Evolutionary conservation across 2,113 vertebrate genomes (phyloP).

Genomic region (Coregonus clupeaformis): DNA sequence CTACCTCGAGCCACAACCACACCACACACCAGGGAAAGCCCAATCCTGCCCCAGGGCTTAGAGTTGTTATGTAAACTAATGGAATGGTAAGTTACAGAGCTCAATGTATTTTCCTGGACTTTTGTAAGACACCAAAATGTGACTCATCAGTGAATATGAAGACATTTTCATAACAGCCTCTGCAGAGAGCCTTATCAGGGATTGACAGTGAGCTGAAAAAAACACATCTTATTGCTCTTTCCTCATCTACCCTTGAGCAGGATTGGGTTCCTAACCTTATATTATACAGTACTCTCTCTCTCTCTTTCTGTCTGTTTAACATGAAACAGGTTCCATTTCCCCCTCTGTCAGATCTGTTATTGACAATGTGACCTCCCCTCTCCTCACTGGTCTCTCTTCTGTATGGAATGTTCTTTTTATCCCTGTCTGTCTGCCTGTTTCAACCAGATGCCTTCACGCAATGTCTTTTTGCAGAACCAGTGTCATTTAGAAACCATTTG

Average conservation of each 20-base stretch:
- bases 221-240: background rate
- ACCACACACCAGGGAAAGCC: no score
- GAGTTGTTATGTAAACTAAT: background rate
- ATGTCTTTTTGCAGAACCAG: slow-evolving; percentile 73
- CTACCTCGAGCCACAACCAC: background rate
- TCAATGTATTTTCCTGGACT: background rate
- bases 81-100: background rate
- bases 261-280: slow-evolving; percentile 13
- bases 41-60: slow-evolving; percentile 3
- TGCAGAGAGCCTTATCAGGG: slow-evolving; percentile 8
- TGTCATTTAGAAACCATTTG: slow-evolving; percentile 73
- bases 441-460: slow-evolving; percentile 61
- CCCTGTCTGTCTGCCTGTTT: slow-evolving; percentile 63
- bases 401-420: slow-evolving; percentile 55
- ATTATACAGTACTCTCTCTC: background rate
- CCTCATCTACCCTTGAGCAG: slow-evolving; percentile 23
- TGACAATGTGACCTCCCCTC: slow-evolving; percentile 18
- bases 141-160: background rate
- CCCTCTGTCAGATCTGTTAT: slow-evolving; percentile 41
- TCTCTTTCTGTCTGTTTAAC: slow-evolving; percentile 18
- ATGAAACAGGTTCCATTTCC: slow-evolving; percentile 34
- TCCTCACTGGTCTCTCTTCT: slow-evolving; percentile 49
- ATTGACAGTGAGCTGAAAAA: background rate
- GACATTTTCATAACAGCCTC: background rate
- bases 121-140: background rate